Evolutionary conservation across 2,797 vertebrate species (phyloP), one percentile per base, ranked within the genome.

Genomic region (Dallia pectoralis): DNA sequence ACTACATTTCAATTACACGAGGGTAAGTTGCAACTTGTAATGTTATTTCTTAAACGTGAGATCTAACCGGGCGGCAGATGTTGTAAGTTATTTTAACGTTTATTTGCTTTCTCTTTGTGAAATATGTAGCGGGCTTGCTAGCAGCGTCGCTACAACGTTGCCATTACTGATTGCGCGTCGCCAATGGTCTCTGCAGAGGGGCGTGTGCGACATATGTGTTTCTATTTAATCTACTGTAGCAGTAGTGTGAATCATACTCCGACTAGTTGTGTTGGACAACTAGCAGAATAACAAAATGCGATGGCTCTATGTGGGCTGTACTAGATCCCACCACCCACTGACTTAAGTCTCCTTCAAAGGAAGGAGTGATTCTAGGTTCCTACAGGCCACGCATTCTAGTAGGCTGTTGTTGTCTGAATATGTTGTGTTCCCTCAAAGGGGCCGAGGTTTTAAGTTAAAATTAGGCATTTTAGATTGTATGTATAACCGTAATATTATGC

Each of bases 11-110:
- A 68, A 69, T 74, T 70, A 71, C 80, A 76, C 86, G 82, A 87
- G 86, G 89, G 90, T 92, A 87, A 90, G 90, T 3, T 15, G 3
- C 0, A 16, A 53, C 9, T 4, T 15, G 33, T 40, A 18, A 29
- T 48, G 27, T 51, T 16, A 27, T 63, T 63, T 16, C 25, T 3
- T 30, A 30, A 11, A 5, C 27, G 12, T 62, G 15, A 29, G 12
- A 7, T 29, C 25, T 15, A 27, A 15, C 6, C 15, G 25, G n/a
- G 9, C 9, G 22, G 22, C 22, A 62, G 2, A 29, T 1, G 22
- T 3, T 77, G 65, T 77, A 74, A 19, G 36, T 67, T 56, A 53
- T 67, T 77, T 59, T 18, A 63, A 53, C 72, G 33, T 70, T 64
- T 30, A 8, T 18, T 15, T 19, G 30, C 6, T 49, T 67, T 74